Evolutionary conservation across 2,888 invertebrate species (phyloP).

Genomic region (Lochmaea crataegi): DNA sequence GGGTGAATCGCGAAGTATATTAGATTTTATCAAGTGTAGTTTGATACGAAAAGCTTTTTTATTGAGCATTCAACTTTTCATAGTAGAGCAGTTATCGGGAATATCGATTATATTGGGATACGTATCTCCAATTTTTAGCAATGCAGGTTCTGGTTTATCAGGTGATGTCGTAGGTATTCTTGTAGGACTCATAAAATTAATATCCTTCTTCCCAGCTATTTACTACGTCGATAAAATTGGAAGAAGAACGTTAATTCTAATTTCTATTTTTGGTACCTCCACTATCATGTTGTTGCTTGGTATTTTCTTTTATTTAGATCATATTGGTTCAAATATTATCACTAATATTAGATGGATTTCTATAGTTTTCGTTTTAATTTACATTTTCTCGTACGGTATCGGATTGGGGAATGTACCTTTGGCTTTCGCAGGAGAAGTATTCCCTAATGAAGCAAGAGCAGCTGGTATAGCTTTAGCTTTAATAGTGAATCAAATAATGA

Average conservation of each 20-base stretch:
- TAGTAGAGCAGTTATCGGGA: constrained; percentile 83
- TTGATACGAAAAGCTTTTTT: constrained; percentile 68
- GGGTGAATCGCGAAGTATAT: constrained; percentile 1
- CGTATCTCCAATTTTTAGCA: constrained; percentile 75
- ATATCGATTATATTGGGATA: constrained; percentile 83
- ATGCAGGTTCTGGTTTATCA: constrained; percentile 73
- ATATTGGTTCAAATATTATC: constrained; percentile 49
- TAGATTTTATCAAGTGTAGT: constrained; percentile 23
- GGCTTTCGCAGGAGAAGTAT: constrained; percentile 84
- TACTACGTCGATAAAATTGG: constrained; percentile 80
- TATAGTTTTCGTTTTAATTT: constrained; percentile 74
- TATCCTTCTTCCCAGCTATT: constrained; percentile 75
- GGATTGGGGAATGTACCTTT: constrained; percentile 81
- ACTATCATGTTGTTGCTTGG: constrained; percentile 70
- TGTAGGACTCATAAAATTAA: constrained; percentile 80
- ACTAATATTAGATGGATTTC: constrained; percentile 75
- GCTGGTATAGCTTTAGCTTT: constrained; percentile 64
- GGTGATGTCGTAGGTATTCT: constrained; percentile 77
- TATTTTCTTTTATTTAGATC: constrained; percentile 72
- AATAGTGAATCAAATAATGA: constrained; percentile 31
- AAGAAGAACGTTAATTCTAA: constrained; percentile 74
- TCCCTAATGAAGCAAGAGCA: constrained; percentile 80
- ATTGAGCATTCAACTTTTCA: constrained; percentile 80
- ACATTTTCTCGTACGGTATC: constrained; percentile 76
- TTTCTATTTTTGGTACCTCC: constrained; percentile 74